Base-by-base conservation (phyloP, 2,113 vertebrate species). In the Sigmodon hispidus region DNA sequence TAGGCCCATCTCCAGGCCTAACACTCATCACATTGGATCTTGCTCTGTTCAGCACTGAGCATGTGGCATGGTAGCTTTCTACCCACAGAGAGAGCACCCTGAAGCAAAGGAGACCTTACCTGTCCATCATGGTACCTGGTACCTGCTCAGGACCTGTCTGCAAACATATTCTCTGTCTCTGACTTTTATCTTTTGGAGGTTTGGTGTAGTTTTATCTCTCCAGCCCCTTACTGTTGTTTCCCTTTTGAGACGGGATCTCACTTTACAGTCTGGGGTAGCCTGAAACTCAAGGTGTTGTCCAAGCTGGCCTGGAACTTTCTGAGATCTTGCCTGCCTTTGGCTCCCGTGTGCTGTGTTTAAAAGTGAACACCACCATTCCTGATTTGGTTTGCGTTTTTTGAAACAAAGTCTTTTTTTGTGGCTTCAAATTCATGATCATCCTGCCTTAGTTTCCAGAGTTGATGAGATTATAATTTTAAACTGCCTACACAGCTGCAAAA, bases 101-200 rank as follows among this genome's bases (percentile, higher is more conserved):
- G 0, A 36, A 55, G 45, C 26, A 79, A 45, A 63, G n/a, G 29
- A 12, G 24, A 45, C 31, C 8, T 11, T 0, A 0, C 16, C 34
- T 57, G n/a, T 29, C 24, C 61, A 6, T 26, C n/a, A 26, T 29
- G 3, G 22, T 16, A 16, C 29, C 73, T 45, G 52, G 70, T n/a
- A n/a, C n/a, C n/a, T n/a, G n/a, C 76, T 55, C 61, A 50, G 75
- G 17, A 12, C 29, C 70, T 19, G 0, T 70, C 31, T 40, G 31
- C 19, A 29, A 72, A 50, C 29, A 89, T 31, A 80, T 43, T 63
- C 85, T 86, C 81, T 34, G 31, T 50, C 45, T 69, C 65, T 87
- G 63, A 12, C 3, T 3, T 69, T 69, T 81, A 34, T 24, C n/a
- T 43, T 63, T 65, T 69, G 45, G 29, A 19, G 59, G 26, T 85